phyloP scores from a whole-genome alignment of 2,113 vertebrate genomes.

The Acinonyx jubatus region DNA sequence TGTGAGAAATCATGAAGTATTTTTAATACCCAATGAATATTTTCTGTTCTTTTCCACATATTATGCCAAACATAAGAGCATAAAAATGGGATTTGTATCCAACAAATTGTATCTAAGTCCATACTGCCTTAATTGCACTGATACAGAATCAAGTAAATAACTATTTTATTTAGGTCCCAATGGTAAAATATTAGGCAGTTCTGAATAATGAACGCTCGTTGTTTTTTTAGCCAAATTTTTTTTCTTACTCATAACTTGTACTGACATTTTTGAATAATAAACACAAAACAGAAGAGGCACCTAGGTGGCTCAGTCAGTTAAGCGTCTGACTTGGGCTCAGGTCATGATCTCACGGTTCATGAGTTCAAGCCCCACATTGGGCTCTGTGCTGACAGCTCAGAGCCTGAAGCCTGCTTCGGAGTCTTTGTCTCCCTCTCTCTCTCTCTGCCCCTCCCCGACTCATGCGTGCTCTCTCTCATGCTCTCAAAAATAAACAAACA shows the following conservation, averaged over 20 bases:
- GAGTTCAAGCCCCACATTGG: too few species aligned
- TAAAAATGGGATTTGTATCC: background rate
- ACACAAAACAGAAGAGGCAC: background rate
- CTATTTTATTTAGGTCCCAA: background rate
- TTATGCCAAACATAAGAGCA: constrained; percentile 12
- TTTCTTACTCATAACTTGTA: background rate
- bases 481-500: too few species aligned
- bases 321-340: too few species aligned
- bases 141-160: background rate
- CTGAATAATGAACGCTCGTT: background rate
- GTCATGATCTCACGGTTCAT: too few species aligned
- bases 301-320: too few species aligned
- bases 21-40: constrained; percentile 16
- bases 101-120: background rate
- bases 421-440: too few species aligned
- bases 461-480: too few species aligned
- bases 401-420: too few species aligned
- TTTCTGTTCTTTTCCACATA: background rate
- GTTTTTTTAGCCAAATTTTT: background rate
- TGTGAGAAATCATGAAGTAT: background rate
- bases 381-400: too few species aligned
- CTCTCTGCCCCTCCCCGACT: too few species aligned
- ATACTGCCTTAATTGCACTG: background rate
- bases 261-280: constrained; percentile 36
- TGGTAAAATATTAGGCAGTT: constrained; percentile 3